Percentiles rank a stretch among this genome's conserved stretches.
phyloP scores from a whole-genome alignment of 1,140 invertebrate genomes.

The Microplitis mediator region DNA sequence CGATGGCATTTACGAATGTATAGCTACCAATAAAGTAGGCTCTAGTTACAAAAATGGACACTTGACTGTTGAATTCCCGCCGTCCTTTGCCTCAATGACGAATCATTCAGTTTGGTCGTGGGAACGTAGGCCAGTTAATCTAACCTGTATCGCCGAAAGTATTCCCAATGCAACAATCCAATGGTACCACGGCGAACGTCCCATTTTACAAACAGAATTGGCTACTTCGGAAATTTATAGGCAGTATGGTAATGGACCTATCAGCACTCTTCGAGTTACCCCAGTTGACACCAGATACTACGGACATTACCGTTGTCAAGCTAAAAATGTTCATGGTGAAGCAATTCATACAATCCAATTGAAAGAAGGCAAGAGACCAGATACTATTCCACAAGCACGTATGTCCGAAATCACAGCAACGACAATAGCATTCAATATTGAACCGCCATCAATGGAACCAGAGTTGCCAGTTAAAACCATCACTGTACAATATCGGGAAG shows the following conservation, averaged over 20 bases:
- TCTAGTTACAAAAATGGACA: conserved; percentile 78
- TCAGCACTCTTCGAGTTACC: conserved; percentile 71
- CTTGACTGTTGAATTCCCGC: conserved; percentile 81
- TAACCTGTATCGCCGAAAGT: conserved; percentile 86
- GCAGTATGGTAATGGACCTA: conserved; percentile 71
- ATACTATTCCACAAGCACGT: conserved; percentile 64
- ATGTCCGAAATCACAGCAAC: conserved; percentile 78
- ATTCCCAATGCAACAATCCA: conserved; percentile 91
- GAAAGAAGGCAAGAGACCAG: conserved; percentile 71
- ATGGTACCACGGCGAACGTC: conserved; percentile 69
- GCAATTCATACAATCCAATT: conserved; percentile 72
- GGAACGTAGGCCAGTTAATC: conserved; percentile 78
- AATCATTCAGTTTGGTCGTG: conserved; percentile 79
- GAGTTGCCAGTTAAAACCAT: conserved; percentile 77
- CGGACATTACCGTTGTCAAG: conserved; percentile 81
- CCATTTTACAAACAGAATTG: conserved; percentile 45
- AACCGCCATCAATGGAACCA: conserved; percentile 72
- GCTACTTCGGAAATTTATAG: conserved; percentile 63
- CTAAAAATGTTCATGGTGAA: conserved; percentile 77
- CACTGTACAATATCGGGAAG: conserved; percentile 76
- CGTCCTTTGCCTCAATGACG: conserved; percentile 77
- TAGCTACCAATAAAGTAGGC: conserved; percentile 80
- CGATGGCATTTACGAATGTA: conserved; percentile 89
- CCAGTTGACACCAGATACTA: conserved; percentile 71
- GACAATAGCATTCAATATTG: conserved; percentile 78